A percentile compares a stretch with the other conserved stretches of the same genome.
Conservation (phyloP, 2,113 vertebrate genomes). For the Camelus bactrianus region DNA sequence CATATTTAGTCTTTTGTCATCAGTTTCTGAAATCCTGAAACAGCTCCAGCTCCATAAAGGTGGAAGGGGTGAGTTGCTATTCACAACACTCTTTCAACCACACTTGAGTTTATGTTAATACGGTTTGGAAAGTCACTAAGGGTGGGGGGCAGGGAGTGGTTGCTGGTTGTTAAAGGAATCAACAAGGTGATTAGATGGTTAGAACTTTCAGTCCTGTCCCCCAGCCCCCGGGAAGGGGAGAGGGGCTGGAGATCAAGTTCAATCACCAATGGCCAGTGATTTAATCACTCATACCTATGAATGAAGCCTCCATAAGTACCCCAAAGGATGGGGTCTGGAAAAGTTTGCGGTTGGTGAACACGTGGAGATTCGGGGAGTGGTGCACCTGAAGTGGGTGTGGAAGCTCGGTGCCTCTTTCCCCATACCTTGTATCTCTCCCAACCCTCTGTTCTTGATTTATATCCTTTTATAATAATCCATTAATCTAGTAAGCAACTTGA, state of each 20-base stretch:
- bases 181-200: not conserved
- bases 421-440: not conserved
- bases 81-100: not conserved
- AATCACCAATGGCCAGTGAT: not conserved
- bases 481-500: not conserved
- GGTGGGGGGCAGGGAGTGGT: too few relatives aligned
- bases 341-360: not conserved
- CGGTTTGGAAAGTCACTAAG: not conserved
- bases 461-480: not conserved
- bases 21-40: not conserved
- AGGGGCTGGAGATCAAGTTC: not conserved
- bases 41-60: not conserved
- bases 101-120: not conserved
- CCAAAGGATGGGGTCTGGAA: not conserved
- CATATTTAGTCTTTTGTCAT: not conserved
- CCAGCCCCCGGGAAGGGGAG: not conserved
- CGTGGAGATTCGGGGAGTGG: not conserved
- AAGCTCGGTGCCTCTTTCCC: not conserved
- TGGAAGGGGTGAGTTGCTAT: not conserved
- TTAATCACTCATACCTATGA: not conserved
- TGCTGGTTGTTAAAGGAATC: not conserved
- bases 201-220: not conserved
- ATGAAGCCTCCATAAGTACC: not conserved
- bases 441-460: not conserved
- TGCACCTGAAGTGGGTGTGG: not conserved